Base-by-base conservation (phyloP, 1,140 invertebrate species). In the Chelonus insularis region DNA sequence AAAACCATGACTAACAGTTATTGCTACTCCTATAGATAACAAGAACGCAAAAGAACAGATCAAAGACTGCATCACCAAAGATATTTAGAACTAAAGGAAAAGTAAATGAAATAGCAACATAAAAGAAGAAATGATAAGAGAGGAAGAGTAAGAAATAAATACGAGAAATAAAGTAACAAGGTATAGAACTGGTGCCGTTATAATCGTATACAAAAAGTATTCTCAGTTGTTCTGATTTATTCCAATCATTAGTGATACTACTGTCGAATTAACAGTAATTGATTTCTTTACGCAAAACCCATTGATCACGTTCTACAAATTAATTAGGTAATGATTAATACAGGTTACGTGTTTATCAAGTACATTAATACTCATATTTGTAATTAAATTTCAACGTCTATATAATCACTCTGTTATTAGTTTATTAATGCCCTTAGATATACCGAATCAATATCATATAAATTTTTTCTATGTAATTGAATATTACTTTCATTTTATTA, bases 261-360 rank as follows among this genome's bases (percentile, higher is more conserved):
- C 47, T 63, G 61, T 63, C 61, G 61, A 63, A 63, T 63, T 63
- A 58, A 63, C 61, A 56, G 61, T 57, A 63, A 63, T 63, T 63
- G 50, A 52, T 34, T 51, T 50, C 34, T 39, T 62, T 41, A 29
- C 6, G 6, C 11, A 48, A 37, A 39, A 7, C 21, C 20, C 34
- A 48, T n/a, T n/a, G n/a, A 48, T 11, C 50, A 55, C 51, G 37
- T 14, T n/a, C 11, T 45, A 36, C 50, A 36, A 52, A 52, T 14
- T 52, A 32, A 52, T 52, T 52, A 18, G 18, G 43, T 21, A 52
- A 52, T 34, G 50, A 52, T 52, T 52, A 52, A 29, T 50, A 29
- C 3, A 41, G 25, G 25, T 29, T 2, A 41, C 11, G 37, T 41
- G 14, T 41, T 41, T 9, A 29, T 4, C 25, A 3, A 29, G 3